These are phyloP conservation scores for Drosophila picticornis DNA, from an alignment of 2,888 invertebrate genomes.

Conservation along the genomic window DNA sequence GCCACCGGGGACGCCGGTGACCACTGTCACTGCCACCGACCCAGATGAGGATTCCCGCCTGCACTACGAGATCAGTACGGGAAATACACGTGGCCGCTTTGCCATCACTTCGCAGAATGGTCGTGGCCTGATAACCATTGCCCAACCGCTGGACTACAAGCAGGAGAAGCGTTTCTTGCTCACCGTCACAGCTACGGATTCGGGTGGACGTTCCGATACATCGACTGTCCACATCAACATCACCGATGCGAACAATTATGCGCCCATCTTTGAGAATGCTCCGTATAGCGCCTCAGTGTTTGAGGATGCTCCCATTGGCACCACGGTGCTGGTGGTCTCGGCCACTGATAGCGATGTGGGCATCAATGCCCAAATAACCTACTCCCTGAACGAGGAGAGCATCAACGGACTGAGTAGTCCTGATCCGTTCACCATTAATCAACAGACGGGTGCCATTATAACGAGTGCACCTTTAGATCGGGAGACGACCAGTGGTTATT, in stretches of 20 bases:
- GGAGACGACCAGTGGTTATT: slow-evolving; percentile 92
- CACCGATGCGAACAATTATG: slow-evolving; percentile 97
- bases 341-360: slow-evolving; percentile 98
- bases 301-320: slow-evolving; percentile 96
- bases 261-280: slow-evolving; percentile 96
- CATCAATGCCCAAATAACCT: slow-evolving; percentile 95
- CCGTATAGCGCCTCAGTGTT: slow-evolving; percentile 96
- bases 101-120: slow-evolving; percentile 96
- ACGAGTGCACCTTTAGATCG: slow-evolving; percentile 94
- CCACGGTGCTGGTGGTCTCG: slow-evolving; percentile 95
- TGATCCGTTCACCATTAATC: slow-evolving; percentile 94
- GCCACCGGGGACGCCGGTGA: slow-evolving; percentile 95
- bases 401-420: slow-evolving; percentile 87
- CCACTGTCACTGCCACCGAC: slow-evolving; percentile 95
- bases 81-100: slow-evolving; percentile 94
- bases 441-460: slow-evolving; percentile 96
- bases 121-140: slow-evolving; percentile 93
- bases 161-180: slow-evolving; percentile 94
- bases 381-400: slow-evolving; percentile 90
- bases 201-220: slow-evolving; percentile 94
- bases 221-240: slow-evolving; percentile 96
- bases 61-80: slow-evolving; percentile 94
- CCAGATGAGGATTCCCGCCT: slow-evolving; percentile 93
- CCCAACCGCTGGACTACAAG: slow-evolving; percentile 96
- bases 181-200: slow-evolving; percentile 95